phyloP scores from a whole-genome alignment of 2,113 vertebrate species.

The Carassius gibelio region DNA sequence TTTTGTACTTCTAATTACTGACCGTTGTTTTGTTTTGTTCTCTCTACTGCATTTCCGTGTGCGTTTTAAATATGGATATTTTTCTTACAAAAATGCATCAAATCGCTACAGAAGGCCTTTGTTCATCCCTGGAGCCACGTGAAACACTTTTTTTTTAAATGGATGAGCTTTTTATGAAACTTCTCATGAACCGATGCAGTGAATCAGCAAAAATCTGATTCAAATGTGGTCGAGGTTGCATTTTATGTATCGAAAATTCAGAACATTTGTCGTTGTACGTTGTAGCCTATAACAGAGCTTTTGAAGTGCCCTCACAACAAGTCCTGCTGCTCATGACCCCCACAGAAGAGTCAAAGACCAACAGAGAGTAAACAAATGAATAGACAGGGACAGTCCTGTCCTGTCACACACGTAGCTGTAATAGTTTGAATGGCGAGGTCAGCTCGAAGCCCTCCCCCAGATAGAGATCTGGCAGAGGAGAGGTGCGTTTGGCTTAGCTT shows the following conservation, averaged over 20 bases:
- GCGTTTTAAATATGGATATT: too few relatives aligned
- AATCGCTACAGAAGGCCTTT: too few relatives aligned
- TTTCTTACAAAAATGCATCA: too few relatives aligned
- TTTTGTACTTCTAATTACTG: too few relatives aligned
- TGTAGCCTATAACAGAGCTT: neutral
- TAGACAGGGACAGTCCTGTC: slow-evolving; percentile 27
- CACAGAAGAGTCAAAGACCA: neutral
- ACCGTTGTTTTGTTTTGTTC: too few relatives aligned
- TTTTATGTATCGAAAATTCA: neutral
- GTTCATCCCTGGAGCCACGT: too few relatives aligned
- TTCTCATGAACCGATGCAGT: too few relatives aligned
- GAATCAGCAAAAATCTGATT: neutral
- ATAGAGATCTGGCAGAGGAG: slow-evolving; percentile 7
- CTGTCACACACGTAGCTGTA: slow-evolving; percentile 65
- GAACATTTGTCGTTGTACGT: neutral
- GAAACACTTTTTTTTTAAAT: too few relatives aligned
- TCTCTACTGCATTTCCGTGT: too few relatives aligned
- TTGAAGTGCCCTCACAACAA: neutral
- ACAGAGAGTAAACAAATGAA: slow-evolving; percentile 41
- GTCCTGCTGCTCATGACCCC: neutral
- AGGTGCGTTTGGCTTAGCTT: slow-evolving; percentile 40
- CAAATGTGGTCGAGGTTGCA: neutral
- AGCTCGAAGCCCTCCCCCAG: slow-evolving; percentile 30
- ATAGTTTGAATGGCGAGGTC: slow-evolving; percentile 58
- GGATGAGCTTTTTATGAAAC: too few relatives aligned